Evolutionary conservation across 2,888 invertebrate species (phyloP), one percentile per base, ranked within the genome.

Genomic region (Limnephilus marmoratus): DNA sequence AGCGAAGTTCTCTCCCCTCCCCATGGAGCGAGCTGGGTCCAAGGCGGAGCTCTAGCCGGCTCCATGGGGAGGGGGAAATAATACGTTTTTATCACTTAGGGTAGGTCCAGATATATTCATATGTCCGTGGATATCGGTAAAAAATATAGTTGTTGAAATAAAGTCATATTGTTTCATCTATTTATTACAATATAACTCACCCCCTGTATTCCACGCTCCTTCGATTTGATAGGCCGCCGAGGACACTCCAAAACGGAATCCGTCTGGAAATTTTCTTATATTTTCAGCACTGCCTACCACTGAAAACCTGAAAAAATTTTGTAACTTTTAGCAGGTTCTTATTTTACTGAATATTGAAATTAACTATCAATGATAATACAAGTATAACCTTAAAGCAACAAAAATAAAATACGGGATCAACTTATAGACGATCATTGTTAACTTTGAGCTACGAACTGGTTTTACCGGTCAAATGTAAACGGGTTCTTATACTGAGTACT

Each of bases 171-270:
- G 11, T 45, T 45, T 45, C 12, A 45, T 45, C 12, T 12, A 45
- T 45, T 45, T 12, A 0, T 45, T 45, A 45, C 12, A 45, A 45
- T 45, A 24, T 9, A 24, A 87, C 83, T 89, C 15, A 94, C 94
- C 94, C 90, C 89, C 93, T 12, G 87, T 93, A 90, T 94, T 94
- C 94, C 94, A 94, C 1, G 94, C 94, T 31, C 94, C 94, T 93
- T 94, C 94, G 29, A 94, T 94, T 92, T 94, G 94, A 90, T 94
- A 94, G 12, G 94, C 92, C 0, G 94, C 93, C 15, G 96, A 95
- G 0, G 95, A 94, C 68, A 94, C 94, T 0, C 95, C 95, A 93
- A 95, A 94, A 93, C 94, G 93, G 90, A 95, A 94, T 83, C 94
- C 93, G n/a, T 90, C 45, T 3, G 95, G 95, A 93, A 94, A 94